These are phyloP conservation scores for Bucorvus abyssinicus DNA, from an alignment of 2,797 vertebrate genomes.

Conservation along the genomic window DNA sequence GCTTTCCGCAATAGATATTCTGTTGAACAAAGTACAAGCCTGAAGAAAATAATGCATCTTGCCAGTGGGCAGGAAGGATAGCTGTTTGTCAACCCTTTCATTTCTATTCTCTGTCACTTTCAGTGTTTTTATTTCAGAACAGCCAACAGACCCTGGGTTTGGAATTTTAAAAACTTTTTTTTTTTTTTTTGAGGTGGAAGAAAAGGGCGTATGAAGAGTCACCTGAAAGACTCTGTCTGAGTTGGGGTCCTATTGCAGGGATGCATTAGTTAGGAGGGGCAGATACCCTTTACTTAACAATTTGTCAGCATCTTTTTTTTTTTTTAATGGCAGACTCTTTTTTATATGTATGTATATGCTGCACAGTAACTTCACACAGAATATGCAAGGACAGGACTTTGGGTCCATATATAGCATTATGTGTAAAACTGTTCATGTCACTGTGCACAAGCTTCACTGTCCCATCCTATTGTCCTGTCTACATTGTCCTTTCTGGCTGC, in stretches of 20 bases:
- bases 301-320: neutral
- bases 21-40: neutral
- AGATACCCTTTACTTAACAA: neutral
- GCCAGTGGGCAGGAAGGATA: neutral
- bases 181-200: neutral
- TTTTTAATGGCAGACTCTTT: neutral
- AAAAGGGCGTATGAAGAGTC: neutral
- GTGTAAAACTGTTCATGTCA: neutral
- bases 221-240: neutral
- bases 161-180: neutral
- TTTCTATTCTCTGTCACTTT: neutral
- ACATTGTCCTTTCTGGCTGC: neutral
- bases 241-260: neutral
- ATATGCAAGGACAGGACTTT: neutral
- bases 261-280: neutral
- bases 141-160: rapidly evolving
- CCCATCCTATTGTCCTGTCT: neutral
- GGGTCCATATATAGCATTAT: neutral
- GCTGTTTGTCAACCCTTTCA: neutral
- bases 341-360: neutral
- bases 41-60: neutral
- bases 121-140: neutral
- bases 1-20: neutral
- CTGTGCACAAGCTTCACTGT: neutral
- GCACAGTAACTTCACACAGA: neutral